These are phyloP conservation scores for Trichomycterus rosablanca DNA, from an alignment of 2,113 vertebrate genomes.

Conservation along the genomic window DNA sequence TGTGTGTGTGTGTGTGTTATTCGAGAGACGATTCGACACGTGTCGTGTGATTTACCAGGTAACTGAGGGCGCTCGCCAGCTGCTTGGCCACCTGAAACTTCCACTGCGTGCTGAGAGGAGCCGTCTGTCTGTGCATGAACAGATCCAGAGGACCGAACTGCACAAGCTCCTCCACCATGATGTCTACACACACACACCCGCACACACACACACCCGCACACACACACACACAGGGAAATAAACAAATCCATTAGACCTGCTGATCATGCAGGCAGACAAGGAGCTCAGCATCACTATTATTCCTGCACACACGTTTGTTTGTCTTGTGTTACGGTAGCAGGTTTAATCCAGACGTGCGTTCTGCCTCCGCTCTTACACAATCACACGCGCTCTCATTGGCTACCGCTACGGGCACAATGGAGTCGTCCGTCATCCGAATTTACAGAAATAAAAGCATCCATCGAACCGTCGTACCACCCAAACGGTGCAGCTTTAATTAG, in stretches of 20 bases:
- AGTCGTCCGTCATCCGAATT: not conserved
- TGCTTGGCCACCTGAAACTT: slow-evolving; percentile 98
- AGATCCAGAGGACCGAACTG: slow-evolving; percentile 87
- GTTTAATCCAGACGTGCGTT: not conserved
- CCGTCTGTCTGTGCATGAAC: slow-evolving; percentile 84
- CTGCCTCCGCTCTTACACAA: not conserved
- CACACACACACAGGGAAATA: too few species aligned
- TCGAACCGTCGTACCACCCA: not conserved
- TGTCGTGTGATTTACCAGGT: slow-evolving; percentile 77
- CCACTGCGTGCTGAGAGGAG: slow-evolving; percentile 81
- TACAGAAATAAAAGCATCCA: not conserved
- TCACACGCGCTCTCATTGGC: not conserved
- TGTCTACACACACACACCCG: slow-evolving; percentile 75
- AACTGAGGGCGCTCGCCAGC: slow-evolving; percentile 90
- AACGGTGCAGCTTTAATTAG: too few species aligned
- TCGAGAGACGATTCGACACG: not conserved
- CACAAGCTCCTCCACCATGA: slow-evolving; percentile 96
- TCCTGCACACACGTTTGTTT: not conserved
- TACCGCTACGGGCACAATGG: not conserved
- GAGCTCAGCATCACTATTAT: too few species aligned
- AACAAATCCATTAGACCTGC: too few species aligned
- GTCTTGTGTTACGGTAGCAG: not conserved
- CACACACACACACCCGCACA: too few species aligned
- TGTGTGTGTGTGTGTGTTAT: too few species aligned
- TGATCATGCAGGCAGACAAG: too few species aligned